Evolutionary conservation across 2,888 invertebrate genomes (phyloP).

Genomic region (Apodemia mormo): DNA sequence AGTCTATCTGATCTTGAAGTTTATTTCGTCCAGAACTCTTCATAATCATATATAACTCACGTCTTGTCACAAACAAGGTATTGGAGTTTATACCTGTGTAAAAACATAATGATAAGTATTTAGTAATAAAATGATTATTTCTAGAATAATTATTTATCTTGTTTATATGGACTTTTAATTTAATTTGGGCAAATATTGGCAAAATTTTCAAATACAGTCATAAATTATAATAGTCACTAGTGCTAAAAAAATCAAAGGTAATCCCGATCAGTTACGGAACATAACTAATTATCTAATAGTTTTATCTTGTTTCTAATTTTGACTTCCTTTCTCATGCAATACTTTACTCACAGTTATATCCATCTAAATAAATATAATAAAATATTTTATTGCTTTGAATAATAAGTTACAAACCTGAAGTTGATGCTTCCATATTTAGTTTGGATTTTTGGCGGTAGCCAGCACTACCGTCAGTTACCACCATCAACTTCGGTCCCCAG

Average conservation of each 20-base stretch:
- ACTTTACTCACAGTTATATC: constrained; percentile 1
- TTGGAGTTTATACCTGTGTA: neutral
- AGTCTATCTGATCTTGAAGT: constrained; percentile 7
- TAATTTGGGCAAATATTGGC: constrained; percentile 13
- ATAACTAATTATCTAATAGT: neutral
- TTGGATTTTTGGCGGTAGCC: constrained; percentile 1
- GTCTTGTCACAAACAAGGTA: constrained; percentile 4
- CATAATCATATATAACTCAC: neutral
- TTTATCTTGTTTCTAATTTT: constrained; percentile 1
- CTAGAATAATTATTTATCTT: neutral
- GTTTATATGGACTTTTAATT: constrained; percentile 7
- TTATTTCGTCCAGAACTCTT: neutral
- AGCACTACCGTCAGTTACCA: no score
- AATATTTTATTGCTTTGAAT: constrained; percentile 1
- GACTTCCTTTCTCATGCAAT: neutral
- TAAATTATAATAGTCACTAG: constrained; percentile 2
- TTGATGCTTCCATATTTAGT: constrained; percentile 9
- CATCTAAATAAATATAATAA: constrained; percentile 1
- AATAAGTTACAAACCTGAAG: constrained; percentile 9
- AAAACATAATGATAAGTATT: neutral
- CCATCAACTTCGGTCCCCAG: no score
- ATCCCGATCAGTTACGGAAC: constrained; percentile 3
- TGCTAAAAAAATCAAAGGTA: constrained; percentile 9
- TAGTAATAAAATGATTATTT: neutral
- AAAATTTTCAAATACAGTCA: neutral